Percentiles rank a stretch among this genome's conserved stretches.
Evolutionary conservation across 1,140 invertebrate genomes (phyloP).

Genomic region (Augochlora pura): DNA sequence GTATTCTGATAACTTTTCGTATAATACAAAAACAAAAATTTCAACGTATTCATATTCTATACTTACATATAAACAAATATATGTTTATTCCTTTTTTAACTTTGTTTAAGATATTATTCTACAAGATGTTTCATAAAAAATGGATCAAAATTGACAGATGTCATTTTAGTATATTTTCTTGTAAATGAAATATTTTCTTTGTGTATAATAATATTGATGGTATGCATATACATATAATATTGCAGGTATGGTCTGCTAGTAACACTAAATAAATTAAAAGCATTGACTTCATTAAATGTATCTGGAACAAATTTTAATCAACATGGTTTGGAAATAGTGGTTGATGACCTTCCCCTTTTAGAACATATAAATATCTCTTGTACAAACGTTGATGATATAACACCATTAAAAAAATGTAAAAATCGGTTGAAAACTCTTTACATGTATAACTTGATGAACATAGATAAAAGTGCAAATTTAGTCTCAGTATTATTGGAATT

Average conservation of each 20-base stretch:
- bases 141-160: too few species aligned
- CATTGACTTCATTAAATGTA: constrained; percentile 86
- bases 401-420: constrained; percentile 83
- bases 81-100: too few species aligned
- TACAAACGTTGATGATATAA: constrained; percentile 86
- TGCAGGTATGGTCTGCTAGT: constrained; percentile 79
- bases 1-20: too few species aligned
- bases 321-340: constrained; percentile 85
- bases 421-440: constrained; percentile 83
- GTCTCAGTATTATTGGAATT: constrained; percentile 83
- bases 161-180: too few species aligned
- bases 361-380: constrained; percentile 87
- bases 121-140: too few species aligned
- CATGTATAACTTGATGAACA: constrained; percentile 85
- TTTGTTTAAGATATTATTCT: too few species aligned
- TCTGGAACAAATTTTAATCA: constrained; percentile 87
- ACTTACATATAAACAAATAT: too few species aligned
- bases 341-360: constrained; percentile 85
- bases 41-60: too few species aligned
- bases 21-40: too few species aligned
- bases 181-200: constrained; percentile 2
- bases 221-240: constrained; percentile 42
- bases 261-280: constrained; percentile 82
- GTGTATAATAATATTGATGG: constrained; percentile 1
- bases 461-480: constrained; percentile 78